These are phyloP conservation scores for Rhabdomys dilectus DNA, from an alignment of 2,113 vertebrate genomes.

Conservation along the genomic window DNA sequence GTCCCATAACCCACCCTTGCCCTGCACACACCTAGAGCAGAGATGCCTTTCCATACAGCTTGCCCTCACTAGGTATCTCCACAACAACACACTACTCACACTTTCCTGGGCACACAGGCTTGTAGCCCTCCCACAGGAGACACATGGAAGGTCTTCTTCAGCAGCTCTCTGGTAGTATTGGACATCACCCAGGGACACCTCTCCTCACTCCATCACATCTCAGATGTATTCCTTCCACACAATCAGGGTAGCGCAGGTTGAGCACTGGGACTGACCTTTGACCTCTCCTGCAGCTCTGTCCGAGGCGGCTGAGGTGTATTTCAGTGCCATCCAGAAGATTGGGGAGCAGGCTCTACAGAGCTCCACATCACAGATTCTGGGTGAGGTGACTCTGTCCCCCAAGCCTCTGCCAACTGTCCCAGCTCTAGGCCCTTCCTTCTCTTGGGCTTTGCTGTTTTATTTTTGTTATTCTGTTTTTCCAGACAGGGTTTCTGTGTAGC, in stretches of 20 bases:
- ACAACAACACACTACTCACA: accelerated
- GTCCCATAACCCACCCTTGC: background rate
- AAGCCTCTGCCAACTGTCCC: background rate
- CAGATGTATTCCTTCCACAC: too few species aligned
- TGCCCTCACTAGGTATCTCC: accelerated
- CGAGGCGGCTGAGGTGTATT: slow-evolving; percentile 93
- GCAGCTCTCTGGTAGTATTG: background rate
- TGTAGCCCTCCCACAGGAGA: accelerated
- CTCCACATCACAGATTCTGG: slow-evolving; percentile 90
- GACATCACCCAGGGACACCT: background rate
- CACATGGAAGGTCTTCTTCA: accelerated
- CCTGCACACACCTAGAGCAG: accelerated
- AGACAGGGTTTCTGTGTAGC: background rate
- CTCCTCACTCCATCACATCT: accelerated
- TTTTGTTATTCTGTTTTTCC: background rate
- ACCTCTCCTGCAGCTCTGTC: slow-evolving; percentile 88
- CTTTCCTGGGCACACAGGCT: accelerated
- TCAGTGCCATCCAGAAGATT: slow-evolving; percentile 93
- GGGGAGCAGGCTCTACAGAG: slow-evolving; percentile 93
- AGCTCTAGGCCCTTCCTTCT: too few species aligned
- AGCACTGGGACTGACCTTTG: accelerated
- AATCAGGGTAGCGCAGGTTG: accelerated
- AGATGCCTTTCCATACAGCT: too few species aligned
- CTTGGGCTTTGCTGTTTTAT: background rate
- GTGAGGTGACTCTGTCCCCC: slow-evolving; percentile 84